phyloP scores from a whole-genome alignment of 2,797 vertebrate genomes.

The Paguma larvata region DNA sequence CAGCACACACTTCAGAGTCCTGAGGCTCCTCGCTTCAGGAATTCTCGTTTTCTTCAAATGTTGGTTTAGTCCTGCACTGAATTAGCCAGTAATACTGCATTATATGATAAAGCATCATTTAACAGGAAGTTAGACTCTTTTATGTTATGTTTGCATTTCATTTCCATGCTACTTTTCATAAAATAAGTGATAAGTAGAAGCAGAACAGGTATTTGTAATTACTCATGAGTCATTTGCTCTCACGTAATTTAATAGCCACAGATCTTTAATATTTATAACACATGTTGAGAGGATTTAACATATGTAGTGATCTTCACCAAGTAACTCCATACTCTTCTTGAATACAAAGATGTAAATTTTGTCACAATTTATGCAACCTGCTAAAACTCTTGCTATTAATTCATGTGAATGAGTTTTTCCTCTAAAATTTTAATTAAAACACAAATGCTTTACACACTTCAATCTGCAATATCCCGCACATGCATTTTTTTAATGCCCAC shows the following conservation, averaged over 20 bases:
- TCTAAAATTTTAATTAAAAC: constrained; percentile 88
- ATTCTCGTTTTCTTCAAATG: constrained; percentile 62
- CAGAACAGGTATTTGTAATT: constrained; percentile 87
- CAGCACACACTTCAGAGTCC: background rate
- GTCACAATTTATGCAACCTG: constrained; percentile 87
- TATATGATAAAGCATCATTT: constrained; percentile 60
- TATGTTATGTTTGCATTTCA: constrained; percentile 71
- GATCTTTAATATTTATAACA: constrained; percentile 89
- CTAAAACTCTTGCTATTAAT: constrained; percentile 87
- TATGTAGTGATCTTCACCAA: constrained; percentile 88
- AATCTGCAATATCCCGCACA: constrained; percentile 77
- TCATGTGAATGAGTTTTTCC: constrained; percentile 86
- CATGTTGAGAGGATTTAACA: constrained; percentile 87
- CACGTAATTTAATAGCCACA: constrained; percentile 85
- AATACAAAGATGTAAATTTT: constrained; percentile 89
- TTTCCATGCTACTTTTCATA: constrained; percentile 73
- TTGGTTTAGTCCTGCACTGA: constrained; percentile 55
- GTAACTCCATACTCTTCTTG: constrained; percentile 85
- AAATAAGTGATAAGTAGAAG: constrained; percentile 78
- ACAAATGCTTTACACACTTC: constrained; percentile 84
- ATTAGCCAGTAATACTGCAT: constrained; percentile 52
- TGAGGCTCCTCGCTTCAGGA: background rate
- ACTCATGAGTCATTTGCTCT: constrained; percentile 82
- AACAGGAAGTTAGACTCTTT: constrained; percentile 68
- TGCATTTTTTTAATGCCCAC: constrained; percentile 73